Evolutionary conservation across 2,113 vertebrate genomes (phyloP).

Genomic region (Thymallus thymallus): DNA sequence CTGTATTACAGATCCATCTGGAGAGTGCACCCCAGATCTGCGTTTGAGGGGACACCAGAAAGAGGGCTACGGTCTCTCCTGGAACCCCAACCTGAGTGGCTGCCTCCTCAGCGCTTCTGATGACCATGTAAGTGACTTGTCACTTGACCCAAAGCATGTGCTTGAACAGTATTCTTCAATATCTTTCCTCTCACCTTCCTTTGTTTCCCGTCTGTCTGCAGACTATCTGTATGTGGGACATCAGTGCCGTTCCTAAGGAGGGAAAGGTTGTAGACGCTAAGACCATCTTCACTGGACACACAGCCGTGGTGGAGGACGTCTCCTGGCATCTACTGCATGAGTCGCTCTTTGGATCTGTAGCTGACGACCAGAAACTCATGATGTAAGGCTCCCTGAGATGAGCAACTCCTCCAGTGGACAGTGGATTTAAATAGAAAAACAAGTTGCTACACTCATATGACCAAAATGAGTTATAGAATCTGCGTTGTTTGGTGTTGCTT

Average conservation of each 20-base stretch:
- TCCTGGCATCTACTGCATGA: constrained; percentile 96
- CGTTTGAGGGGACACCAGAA: constrained; percentile 96
- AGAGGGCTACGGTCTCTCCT: constrained; percentile 95
- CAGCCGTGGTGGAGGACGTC: constrained; percentile 95
- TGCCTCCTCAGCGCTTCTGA: constrained; percentile 96
- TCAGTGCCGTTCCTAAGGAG: constrained; percentile 95
- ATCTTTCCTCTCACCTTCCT: background rate
- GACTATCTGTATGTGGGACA: constrained; percentile 98
- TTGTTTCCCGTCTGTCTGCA: constrained; percentile 59
- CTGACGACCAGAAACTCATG: constrained; percentile 98
- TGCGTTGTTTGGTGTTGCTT: constrained; percentile 14
- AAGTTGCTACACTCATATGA: background rate
- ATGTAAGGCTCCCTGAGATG: constrained; percentile 74
- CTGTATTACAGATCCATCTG: constrained; percentile 84
- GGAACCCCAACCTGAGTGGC: constrained; percentile 97
- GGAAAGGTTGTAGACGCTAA: constrained; percentile 97
- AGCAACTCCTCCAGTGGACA: constrained; percentile 49
- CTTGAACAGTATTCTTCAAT: background rate
- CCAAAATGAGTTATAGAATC: constrained; percentile 5
- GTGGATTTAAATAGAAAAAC: background rate
- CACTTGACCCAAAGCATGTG: too few relatives aligned
- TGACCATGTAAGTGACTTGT: constrained; percentile 82
- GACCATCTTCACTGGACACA: constrained; percentile 97
- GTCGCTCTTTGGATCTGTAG: constrained; percentile 94
- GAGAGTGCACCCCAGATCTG: constrained; percentile 95